A percentile compares a stretch with the other conserved stretches of the same genome.
These are phyloP conservation scores for Setophaga kirtlandii DNA, from an alignment of 2,113 vertebrate species.

Conservation along the genomic window DNA sequence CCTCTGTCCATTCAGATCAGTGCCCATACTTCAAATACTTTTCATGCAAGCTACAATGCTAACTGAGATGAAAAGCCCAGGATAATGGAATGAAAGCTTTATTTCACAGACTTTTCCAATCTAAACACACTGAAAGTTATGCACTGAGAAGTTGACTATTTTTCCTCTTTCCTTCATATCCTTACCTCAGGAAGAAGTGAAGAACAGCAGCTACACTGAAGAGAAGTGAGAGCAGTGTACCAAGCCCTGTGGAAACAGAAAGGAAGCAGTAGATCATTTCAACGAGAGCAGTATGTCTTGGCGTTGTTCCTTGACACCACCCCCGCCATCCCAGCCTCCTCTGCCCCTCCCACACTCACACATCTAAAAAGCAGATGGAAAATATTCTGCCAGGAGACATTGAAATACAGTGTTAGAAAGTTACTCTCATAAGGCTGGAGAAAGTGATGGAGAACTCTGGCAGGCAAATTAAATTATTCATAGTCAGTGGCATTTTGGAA, in stretches of 20 bases:
- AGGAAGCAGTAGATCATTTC: conserved; percentile 50
- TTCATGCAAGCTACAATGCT: background rate
- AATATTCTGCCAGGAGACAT: conserved; percentile 64
- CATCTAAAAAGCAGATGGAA: conserved; percentile 69
- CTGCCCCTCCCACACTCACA: conserved; percentile 52
- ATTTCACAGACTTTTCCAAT: background rate
- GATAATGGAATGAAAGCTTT: background rate
- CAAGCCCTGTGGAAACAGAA: background rate
- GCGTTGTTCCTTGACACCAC: conserved; percentile 34
- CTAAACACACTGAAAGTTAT: background rate
- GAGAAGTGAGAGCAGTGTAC: conserved; percentile 1
- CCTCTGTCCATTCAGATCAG: background rate
- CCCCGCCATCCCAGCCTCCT: conserved; percentile 37
- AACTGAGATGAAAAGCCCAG: background rate
- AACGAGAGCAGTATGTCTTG: conserved; percentile 31
- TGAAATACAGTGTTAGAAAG: conserved; percentile 63
- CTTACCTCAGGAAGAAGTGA: background rate
- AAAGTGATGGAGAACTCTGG: conserved; percentile 67
- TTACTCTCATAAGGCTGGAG: conserved; percentile 49
- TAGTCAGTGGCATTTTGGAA: conserved; percentile 63
- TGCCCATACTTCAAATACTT: background rate
- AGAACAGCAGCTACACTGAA: background rate
- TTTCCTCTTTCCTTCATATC: background rate
- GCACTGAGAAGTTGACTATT: background rate
- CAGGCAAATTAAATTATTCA: conserved; percentile 59